phyloP scores from a whole-genome alignment of 1,140 invertebrate species.

The Achroia grisella region DNA sequence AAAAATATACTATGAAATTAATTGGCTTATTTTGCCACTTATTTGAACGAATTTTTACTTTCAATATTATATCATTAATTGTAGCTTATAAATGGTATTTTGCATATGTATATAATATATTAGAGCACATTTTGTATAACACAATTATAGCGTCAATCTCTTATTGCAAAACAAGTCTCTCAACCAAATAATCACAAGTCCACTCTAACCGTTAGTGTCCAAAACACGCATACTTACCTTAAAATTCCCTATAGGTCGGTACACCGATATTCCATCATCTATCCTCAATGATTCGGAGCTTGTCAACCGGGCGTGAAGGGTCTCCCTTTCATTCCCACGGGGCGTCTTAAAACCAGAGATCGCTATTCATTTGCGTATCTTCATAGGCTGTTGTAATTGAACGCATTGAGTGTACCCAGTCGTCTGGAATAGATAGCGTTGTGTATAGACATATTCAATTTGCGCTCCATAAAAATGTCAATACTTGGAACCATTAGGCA shows the following conservation, averaged over 20 bases:
- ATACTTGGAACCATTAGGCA: too few relatives aligned
- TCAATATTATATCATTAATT: too few relatives aligned
- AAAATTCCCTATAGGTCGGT: constrained; percentile 29
- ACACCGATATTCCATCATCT: constrained; percentile 41
- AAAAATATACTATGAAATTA: too few relatives aligned
- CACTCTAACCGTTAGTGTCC: constrained; percentile 30
- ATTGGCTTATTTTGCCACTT: too few relatives aligned
- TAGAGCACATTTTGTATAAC: too few relatives aligned
- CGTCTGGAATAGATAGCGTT: constrained; percentile 31
- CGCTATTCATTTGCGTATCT: constrained; percentile 39
- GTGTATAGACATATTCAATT: background rate
- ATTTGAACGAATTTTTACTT: too few relatives aligned
- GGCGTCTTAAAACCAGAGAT: constrained; percentile 35
- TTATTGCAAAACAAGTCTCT: too few relatives aligned
- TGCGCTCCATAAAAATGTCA: too few relatives aligned
- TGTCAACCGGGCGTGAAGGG: constrained; percentile 25
- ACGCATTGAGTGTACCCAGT: constrained; percentile 31
- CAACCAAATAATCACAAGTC: constrained; percentile 8
- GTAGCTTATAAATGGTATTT: too few relatives aligned
- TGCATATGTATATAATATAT: too few relatives aligned
- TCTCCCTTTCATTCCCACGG: constrained; percentile 28
- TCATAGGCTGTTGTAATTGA: constrained; percentile 24
- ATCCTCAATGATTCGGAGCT: constrained; percentile 19
- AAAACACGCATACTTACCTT: constrained; percentile 21
- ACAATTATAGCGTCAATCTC: too few relatives aligned